phyloP scores from a whole-genome alignment of 2,113 vertebrate species.

The Ophiodon elongatus region DNA sequence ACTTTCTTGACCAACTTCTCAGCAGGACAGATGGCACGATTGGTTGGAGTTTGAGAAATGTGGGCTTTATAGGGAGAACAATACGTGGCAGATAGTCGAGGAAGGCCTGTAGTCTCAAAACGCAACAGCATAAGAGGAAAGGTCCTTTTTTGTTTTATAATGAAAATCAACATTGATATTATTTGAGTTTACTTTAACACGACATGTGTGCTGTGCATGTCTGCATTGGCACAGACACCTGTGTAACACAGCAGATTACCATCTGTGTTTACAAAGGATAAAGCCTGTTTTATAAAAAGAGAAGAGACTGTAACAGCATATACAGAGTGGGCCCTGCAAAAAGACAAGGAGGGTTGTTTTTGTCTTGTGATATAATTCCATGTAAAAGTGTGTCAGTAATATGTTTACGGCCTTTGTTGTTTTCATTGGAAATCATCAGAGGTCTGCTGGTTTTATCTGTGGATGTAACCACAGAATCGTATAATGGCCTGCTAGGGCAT shows the following conservation, averaged over 20 bases:
- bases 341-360: background rate
- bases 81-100: background rate
- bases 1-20: slow-evolving; percentile 60
- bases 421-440: background rate
- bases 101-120: slow-evolving; percentile 9
- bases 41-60: slow-evolving; percentile 28
- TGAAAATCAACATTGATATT: background rate
- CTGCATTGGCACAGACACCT: slow-evolving; percentile 1
- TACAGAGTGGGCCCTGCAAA: background rate
- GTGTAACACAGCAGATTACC: slow-evolving; percentile 13
- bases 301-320: background rate
- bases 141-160: background rate
- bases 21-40: slow-evolving; percentile 52
- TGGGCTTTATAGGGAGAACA: background rate
- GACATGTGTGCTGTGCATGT: background rate
- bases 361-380: background rate
- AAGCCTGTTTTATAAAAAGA: background rate
- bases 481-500: background rate
- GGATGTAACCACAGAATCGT: background rate
- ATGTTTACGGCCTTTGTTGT: background rate
- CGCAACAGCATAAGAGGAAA: background rate
- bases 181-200: slow-evolving; percentile 1
- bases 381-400: background rate
- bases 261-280: slow-evolving; percentile 22
- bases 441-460: background rate